These are phyloP conservation scores for Bicyclus anynana DNA, from an alignment of 1,140 invertebrate genomes.

Conservation along the genomic window DNA sequence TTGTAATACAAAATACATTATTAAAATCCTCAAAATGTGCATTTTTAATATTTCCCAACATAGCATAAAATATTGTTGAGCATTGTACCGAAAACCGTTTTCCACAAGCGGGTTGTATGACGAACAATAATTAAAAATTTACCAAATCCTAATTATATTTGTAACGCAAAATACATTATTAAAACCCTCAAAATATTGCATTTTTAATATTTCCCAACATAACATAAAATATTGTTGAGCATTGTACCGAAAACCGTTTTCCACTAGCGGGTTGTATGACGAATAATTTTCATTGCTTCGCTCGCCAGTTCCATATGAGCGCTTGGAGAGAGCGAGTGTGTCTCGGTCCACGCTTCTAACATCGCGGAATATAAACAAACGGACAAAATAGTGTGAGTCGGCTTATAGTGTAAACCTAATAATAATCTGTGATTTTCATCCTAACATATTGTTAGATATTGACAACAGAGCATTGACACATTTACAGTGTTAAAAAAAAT, in stretches of 20 bases:
- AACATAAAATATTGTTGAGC: not conserved
- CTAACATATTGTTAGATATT: too few species aligned
- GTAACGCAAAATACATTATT: too few species aligned
- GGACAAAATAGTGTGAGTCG: not conserved
- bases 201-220: not conserved
- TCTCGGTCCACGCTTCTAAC: constrained; percentile 15
- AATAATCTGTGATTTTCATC: too few species aligned
- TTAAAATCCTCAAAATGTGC: too few species aligned
- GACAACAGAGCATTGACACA: too few species aligned
- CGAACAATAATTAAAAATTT: too few species aligned
- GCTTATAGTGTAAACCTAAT: not conserved
- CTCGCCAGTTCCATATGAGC: constrained; percentile 23
- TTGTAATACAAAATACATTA: too few species aligned
- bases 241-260: constrained; percentile 36
- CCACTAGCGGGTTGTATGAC: constrained; percentile 30
- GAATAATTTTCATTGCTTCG: constrained; percentile 41
- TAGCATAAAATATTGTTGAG: not conserved
- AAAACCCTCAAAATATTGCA: too few species aligned
- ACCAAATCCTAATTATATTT: too few species aligned
- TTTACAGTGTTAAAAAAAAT: too few species aligned
- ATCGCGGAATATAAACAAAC: constrained; percentile 35
- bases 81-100: constrained; percentile 33
- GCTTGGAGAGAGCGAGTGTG: constrained; percentile 17
- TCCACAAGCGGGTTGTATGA: constrained; percentile 33
- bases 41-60: not conserved